Evolutionary conservation across 2,113 vertebrate genomes (phyloP), one percentile per base, ranked within the genome.

Genomic region (Bubo bubo): DNA sequence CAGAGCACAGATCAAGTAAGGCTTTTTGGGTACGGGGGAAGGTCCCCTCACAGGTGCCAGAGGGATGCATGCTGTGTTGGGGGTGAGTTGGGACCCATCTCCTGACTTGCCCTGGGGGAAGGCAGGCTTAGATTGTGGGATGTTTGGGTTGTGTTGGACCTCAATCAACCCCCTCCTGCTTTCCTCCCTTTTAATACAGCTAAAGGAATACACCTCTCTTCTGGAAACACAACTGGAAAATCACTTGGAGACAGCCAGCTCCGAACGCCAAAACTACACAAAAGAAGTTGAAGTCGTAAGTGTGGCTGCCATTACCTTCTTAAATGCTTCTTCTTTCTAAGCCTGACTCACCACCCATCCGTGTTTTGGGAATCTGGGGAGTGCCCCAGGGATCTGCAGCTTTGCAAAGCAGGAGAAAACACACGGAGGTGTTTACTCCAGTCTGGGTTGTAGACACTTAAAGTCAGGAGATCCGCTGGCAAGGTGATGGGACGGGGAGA

Each of bases 181-280:
- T 55, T 79, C 21, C 8, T 68, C n/a, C 60, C n/a, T 79, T 91
- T 43, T 77, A 22, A 96, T 79, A 58, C 90, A 99, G 99, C 60
- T 99, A 76, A 99, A 98, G 96, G 99, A 99, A 74, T 99, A 99
- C 94, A 97, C 98, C 39, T 98, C 98, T 85, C 97, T 99, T 37
- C 95, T 99, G 96, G 99, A 99, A 95, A 98, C 97, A 0, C 99
- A 99, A 95, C 96, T 99, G 95, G 99, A 99, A 98, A 99, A 98
- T 97, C 99, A 99, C 96, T 97, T 99, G 97, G 98, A 98, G 55
- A 97, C 98, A 4, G 97, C 98, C 89, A 98, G 96, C 59, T 95
- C 98, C 0, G 98, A 99, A 85, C 98, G 97, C 94, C 98, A 98
- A 85, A 98, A 85, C 71, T 98, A 98, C 13, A 98, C 98, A 47